phyloP scores from a whole-genome alignment of 2,797 vertebrate species.

The Gobionotothen gibberifrons region DNA sequence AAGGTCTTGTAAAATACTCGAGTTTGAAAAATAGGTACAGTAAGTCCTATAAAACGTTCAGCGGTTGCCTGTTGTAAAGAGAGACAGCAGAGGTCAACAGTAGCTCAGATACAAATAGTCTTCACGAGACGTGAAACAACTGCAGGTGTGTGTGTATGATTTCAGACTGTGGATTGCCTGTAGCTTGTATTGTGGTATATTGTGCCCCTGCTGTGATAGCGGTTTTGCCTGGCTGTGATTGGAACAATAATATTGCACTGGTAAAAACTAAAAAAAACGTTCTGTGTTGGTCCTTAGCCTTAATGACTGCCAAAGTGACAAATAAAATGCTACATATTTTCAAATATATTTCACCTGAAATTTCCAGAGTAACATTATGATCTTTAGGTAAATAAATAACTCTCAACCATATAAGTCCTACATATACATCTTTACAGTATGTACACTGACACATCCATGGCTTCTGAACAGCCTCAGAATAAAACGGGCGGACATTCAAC shows the following conservation, averaged over 20 bases:
- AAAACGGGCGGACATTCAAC: constrained; percentile 68
- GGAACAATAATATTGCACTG: constrained; percentile 83
- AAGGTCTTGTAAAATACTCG: constrained; percentile 77
- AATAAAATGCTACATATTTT: constrained; percentile 84
- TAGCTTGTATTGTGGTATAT: constrained; percentile 54
- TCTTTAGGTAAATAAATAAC: constrained; percentile 90
- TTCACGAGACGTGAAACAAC: constrained; percentile 38
- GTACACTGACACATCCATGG: constrained; percentile 80
- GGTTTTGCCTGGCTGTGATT: constrained; percentile 72
- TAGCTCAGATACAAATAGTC: constrained; percentile 50
- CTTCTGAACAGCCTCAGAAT: constrained; percentile 47
- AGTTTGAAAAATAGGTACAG: constrained; percentile 70
- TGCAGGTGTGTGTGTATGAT: constrained; percentile 33
- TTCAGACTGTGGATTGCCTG: constrained; percentile 29
- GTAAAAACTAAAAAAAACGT: constrained; percentile 73
- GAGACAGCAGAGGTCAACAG: constrained; percentile 59
- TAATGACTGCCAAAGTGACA: constrained; percentile 78
- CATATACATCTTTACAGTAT: constrained; percentile 89
- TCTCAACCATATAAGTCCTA: constrained; percentile 86
- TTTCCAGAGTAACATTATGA: constrained; percentile 84
- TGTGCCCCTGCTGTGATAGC: constrained; percentile 79
- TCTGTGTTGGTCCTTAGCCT: constrained; percentile 86
- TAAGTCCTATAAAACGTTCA: constrained; percentile 71
- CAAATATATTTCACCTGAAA: constrained; percentile 88
- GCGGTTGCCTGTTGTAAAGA: constrained; percentile 60